A percentile compares a stretch with the other conserved stretches of the same genome.
These are phyloP conservation scores for Julus scanicus DNA, from an alignment of 2,888 invertebrate species.

Conservation along the genomic window DNA sequence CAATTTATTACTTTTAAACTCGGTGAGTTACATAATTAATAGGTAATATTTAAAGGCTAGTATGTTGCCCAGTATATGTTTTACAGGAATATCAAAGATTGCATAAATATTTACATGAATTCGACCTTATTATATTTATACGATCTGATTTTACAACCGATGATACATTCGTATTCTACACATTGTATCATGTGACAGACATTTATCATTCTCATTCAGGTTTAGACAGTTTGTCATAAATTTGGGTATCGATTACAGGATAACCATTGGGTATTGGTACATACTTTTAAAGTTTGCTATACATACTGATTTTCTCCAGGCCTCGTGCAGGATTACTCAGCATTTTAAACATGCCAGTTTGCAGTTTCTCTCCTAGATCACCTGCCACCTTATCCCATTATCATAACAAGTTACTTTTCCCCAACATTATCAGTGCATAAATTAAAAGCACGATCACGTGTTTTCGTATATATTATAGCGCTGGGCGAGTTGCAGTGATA, in stretches of 20 bases:
- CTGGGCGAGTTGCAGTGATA: neutral
- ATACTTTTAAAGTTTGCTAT: neutral
- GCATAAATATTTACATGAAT: too few relatives aligned
- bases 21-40: too few relatives aligned
- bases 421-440: neutral
- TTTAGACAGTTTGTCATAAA: neutral
- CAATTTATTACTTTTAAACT: too few relatives aligned
- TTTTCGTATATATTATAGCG: neutral
- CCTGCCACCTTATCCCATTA: neutral
- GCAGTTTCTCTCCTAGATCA: neutral
- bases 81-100: too few relatives aligned
- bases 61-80: too few relatives aligned
- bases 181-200: too few relatives aligned
- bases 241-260: neutral
- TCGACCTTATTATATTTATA: too few relatives aligned
- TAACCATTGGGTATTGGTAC: neutral
- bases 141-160: too few relatives aligned
- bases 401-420: neutral
- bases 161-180: too few relatives aligned
- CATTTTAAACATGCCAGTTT: slow-evolving; percentile 15
- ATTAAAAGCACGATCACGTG: slow-evolving; percentile 7
- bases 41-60: too few relatives aligned
- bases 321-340: neutral
- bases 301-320: neutral
- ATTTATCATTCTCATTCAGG: neutral